Evolutionary conservation across 2,888 invertebrate species (phyloP), one percentile per base, ranked within the genome.

Genomic region (Idaea aversata): DNA sequence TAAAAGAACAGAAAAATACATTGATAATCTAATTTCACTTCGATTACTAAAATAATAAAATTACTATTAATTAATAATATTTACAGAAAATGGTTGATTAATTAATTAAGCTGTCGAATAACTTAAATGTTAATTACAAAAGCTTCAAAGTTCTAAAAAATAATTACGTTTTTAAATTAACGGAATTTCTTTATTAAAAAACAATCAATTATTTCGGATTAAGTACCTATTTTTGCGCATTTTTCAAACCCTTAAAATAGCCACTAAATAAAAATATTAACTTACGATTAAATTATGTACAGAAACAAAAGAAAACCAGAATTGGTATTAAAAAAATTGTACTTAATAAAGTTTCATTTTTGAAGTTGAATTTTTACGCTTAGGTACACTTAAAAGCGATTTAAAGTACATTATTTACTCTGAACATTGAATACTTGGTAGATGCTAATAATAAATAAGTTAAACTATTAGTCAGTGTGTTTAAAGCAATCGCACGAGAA

Each of bases 401-500:
- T 47, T 64, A 57, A 63, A 70, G 66, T 68, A 70, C 70, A 66
- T 68, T 63, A 63, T 64, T 62, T 67, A 65, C 60, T 63, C 64
- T 62, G 34, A 65, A 65, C 67, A 65, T 63, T 15, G 72, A 83
- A 83, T 81, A 83, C 80, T 82, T 82, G 77, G 73, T 74, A 76
- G 47, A 47, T 47, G 47, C 80, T 86, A 87, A 83, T 77, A 88
- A 91, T 90, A 90, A 91, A 88, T 90, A 88, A 80, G 80, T 81
- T 78, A 80, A 10, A 47, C 47, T 62, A 68, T 80, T 87, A 88
- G 59, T 59, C 34, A 57, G 68, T 74, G 7, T 65, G 70, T 84
- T 85, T 89, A 91, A 69, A 88, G 75, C 86, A 85, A 87, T 85
- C 92, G 91, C 15, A 91, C 86, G 65, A 92, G 85, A 4, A 92